Conservation (phyloP, 1,140 invertebrate species). For the Trichogramma pretiosum region DNA sequence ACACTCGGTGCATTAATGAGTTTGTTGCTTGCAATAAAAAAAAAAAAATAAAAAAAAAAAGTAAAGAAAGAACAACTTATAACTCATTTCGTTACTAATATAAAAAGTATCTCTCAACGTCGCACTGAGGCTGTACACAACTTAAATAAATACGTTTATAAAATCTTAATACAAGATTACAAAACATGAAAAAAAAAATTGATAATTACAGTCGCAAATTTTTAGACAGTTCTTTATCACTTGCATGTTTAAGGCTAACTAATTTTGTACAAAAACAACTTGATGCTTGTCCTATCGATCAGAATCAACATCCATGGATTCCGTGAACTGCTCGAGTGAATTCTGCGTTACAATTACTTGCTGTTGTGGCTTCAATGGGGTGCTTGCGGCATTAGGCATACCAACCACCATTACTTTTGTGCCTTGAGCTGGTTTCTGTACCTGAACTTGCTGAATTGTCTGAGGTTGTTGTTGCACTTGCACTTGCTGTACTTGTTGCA, state of each 20-base stretch:
- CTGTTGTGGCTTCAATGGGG: slow-evolving; percentile 29
- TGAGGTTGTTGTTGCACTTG: slow-evolving; percentile 20
- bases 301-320: slow-evolving; percentile 28
- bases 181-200: neutral
- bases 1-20: no score
- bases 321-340: slow-evolving; percentile 30
- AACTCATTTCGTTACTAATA: no score
- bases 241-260: slow-evolving; percentile 8
- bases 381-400: slow-evolving; percentile 35
- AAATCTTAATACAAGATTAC: neutral
- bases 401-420: slow-evolving; percentile 50
- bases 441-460: slow-evolving; percentile 33
- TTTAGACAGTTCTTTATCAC: slow-evolving; percentile 7
- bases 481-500: slow-evolving; percentile 22
- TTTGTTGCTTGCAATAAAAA: no score
- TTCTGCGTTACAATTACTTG: slow-evolving; percentile 36
- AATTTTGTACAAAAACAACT: slow-evolving; percentile 14
- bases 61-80: no score
- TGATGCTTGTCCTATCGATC: slow-evolving; percentile 1
- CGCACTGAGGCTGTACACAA: slow-evolving; percentile 7
- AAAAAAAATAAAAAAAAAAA: no score
- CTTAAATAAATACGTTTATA: slow-evolving; percentile 4
- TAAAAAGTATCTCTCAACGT: slow-evolving; percentile 5
- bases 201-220: slow-evolving; percentile 2
- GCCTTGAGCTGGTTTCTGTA: slow-evolving; percentile 40